Base-by-base conservation (phyloP, 2,113 vertebrate species). In the Lipotes vexillifer region DNA sequence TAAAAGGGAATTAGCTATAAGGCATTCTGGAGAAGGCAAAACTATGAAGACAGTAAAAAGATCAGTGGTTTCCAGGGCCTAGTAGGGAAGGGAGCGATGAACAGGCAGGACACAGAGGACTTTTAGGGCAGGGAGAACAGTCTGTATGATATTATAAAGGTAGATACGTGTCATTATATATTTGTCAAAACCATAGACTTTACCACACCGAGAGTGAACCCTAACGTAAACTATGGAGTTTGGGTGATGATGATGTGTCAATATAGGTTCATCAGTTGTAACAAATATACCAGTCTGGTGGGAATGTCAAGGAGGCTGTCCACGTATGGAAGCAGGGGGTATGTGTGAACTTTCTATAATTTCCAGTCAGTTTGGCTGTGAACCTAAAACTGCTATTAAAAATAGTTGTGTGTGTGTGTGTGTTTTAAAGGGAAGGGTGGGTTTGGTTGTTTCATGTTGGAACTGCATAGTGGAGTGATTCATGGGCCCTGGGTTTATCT, bases 181-280 rank as follows among this genome's bases (percentile, higher is more conserved):
- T 87, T 94, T 96, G 52, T 82, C 89, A 88, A 92, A 94, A 94
- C n/a, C 74, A 82, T 5, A 96, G 74, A 63, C 9, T 38, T 10
- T 15, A 31, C n/a, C n/a, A n/a, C n/a, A n/a, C n/a, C n/a, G n/a
- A n/a, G n/a, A n/a, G n/a, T n/a, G n/a, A n/a, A n/a, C n/a, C n/a
- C n/a, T n/a, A n/a, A n/a, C n/a, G n/a, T n/a, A n/a, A n/a, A n/a
- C n/a, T n/a, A n/a, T n/a, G n/a, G n/a, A n/a, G n/a, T n/a, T n/a
- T n/a, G n/a, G n/a, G n/a, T n/a, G n/a, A n/a, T n/a, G n/a, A n/a
- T n/a, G n/a, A n/a, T n/a, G n/a, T n/a, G n/a, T n/a, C n/a, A n/a
- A n/a, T n/a, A n/a, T n/a, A n/a, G n/a, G n/a, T n/a, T n/a, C n/a
- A n/a, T n/a, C 25, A 31, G 1, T 55, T 49, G 6, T 52, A 90